Percentiles rank a stretch among this genome's conserved stretches.
Conservation (phyloP, 2,113 vertebrate species). For the Sminthopsis crassicaudata region DNA sequence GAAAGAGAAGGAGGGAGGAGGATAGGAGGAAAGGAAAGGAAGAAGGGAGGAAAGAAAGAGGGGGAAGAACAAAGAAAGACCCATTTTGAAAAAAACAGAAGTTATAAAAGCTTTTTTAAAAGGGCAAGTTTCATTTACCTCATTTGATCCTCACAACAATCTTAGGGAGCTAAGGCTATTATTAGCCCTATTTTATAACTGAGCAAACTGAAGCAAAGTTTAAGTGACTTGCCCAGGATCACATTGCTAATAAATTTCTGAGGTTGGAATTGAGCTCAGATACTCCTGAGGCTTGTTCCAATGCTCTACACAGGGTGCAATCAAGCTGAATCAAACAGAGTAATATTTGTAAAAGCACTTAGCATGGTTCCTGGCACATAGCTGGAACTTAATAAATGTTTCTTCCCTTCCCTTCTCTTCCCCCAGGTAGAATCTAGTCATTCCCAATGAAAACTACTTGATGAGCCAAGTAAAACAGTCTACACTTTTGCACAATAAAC, state of each 20-base stretch:
- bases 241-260: neutral
- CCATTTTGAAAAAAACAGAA: neutral
- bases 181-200: neutral
- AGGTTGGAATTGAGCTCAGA: neutral
- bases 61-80: too few species aligned
- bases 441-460: neutral
- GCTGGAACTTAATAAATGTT: neutral
- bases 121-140: neutral
- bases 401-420: neutral
- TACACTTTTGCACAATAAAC: neutral
- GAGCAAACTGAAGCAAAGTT: neutral
- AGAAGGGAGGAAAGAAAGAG: too few species aligned
- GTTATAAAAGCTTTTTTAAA: neutral
- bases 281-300: neutral
- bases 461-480: slow-evolving; percentile 16
- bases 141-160: neutral
- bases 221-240: neutral
- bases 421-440: neutral
- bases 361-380: too few species aligned
- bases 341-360: neutral
- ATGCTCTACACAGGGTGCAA: neutral
- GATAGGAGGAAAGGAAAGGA: too few species aligned
- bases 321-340: neutral
- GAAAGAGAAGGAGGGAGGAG: too few species aligned
- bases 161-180: neutral